A percentile compares a stretch with the other conserved stretches of the same genome.
These are phyloP conservation scores for Epinotia demarniana DNA, from an alignment of 2,888 invertebrate genomes.

Conservation along the genomic window DNA sequence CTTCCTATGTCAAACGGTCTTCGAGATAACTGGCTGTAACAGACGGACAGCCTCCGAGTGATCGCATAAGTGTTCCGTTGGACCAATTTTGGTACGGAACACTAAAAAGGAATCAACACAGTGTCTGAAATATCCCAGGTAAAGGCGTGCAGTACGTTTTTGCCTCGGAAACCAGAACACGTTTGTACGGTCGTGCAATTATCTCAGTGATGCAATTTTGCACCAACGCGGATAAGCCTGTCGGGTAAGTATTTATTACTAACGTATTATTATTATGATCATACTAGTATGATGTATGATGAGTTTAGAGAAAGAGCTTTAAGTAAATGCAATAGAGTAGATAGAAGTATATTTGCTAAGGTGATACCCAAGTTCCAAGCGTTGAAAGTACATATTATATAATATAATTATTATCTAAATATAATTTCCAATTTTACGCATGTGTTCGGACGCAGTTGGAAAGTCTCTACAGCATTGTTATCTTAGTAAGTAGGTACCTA, in stretches of 20 bases:
- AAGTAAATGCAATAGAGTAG: neutral
- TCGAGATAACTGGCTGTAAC: too few relatives aligned
- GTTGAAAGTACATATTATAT: too few relatives aligned
- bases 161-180: conserved; percentile 36
- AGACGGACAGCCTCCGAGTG: too few relatives aligned
- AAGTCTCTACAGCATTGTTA: neutral
- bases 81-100: too few relatives aligned
- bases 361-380: too few relatives aligned
- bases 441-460: neutral
- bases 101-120: neutral
- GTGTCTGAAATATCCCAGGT: neutral
- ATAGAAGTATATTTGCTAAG: neutral
- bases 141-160: neutral
- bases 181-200: conserved; percentile 47
- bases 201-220: conserved; percentile 66
- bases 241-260: conserved; percentile 30
- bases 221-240: conserved; percentile 56
- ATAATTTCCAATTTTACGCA: neutral
- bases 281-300: too few relatives aligned
- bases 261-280: neutral
- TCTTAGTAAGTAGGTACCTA: neutral
- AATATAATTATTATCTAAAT: neutral
- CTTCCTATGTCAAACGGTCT: too few relatives aligned
- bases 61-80: too few relatives aligned
- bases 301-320: too few relatives aligned